Evolutionary conservation across 2,797 vertebrate genomes (phyloP), one percentile per base, ranked within the genome.

Genomic region (Eleutherodactylus coqui): DNA sequence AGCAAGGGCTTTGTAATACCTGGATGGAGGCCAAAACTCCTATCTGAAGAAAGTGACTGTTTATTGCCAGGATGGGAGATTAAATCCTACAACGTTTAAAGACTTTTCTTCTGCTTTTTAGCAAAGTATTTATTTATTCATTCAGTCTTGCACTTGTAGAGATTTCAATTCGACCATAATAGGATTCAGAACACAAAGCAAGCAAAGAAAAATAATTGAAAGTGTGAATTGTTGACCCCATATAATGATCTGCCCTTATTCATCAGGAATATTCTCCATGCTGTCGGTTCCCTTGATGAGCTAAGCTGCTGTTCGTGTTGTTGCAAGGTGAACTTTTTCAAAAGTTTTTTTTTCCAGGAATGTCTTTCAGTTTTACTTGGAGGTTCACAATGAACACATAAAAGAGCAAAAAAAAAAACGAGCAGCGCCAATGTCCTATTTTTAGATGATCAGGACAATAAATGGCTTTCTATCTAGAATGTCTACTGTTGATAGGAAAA

Each of bases 1-100:
- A 87, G 86, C 86, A 72, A 79, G 43, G 43, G 75, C 64, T 75
- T 75, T 84, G 41, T 72, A 76, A 79, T 87, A 69, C 78, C 45
- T 87, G 86, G 82, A 87, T 1, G 24, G 64, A 41, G 43, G 75
- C 86, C 86, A 87, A 87, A 51, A 41, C 49, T 77, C 36, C 43
- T 70, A 60, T 58, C 60, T 8, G 70, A 79, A 87, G 51, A 84
- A 82, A 79, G 17, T 36, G 82, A 53, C 75, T 84, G 75, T 79
- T 84, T 45, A 58, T 34, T 79, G 86, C 82, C 75, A 78, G 75
- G 62, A 79, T 5, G 47, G 43, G 53, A 84, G 86, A 87, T 87
- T 79, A 84, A 51, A 75, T 87, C 64, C 36, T 64, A 24, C 58
- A 58, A 53, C 81, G 53, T 67, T 47, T 29, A 83, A 83, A 83